These are phyloP conservation scores for Ctenodactylus gundi DNA, from an alignment of 2,113 vertebrate species.

Conservation along the genomic window DNA sequence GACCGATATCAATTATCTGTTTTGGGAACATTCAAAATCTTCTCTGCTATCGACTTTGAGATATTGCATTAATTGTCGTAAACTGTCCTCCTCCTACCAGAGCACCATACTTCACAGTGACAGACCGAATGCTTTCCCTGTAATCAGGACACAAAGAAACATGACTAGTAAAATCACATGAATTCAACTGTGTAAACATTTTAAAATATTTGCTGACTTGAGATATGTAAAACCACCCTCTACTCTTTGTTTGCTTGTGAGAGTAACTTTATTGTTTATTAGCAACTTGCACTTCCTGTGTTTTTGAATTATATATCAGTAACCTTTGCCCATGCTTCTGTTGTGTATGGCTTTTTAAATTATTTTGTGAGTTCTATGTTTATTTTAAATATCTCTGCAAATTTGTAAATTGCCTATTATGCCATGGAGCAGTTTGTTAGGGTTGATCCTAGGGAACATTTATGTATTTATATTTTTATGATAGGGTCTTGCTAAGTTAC, in stretches of 20 bases:
- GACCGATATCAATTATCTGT: neutral
- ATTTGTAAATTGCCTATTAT: neutral
- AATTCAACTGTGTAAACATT: neutral
- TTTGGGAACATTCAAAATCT: neutral
- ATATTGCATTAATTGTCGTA: neutral
- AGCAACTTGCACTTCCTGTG: neutral
- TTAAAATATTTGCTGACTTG: neutral
- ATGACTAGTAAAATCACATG: neutral
- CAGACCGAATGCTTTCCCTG: neutral
- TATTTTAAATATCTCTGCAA: neutral
- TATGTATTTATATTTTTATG: neutral
- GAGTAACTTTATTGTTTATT: neutral
- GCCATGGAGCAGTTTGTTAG: no score
- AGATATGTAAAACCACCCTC: neutral
- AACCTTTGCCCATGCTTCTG: neutral
- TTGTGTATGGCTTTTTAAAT: neutral
- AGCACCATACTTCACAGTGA: neutral
- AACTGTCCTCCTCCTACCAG: neutral
- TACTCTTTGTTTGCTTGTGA: neutral
- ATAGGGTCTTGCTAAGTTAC: neutral
- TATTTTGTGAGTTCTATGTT: conserved; percentile 15
- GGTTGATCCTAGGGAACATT: no score
- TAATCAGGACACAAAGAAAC: neutral
- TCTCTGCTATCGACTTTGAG: neutral
- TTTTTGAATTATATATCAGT: neutral